Evolutionary conservation across 2,113 vertebrate genomes (phyloP).

Genomic region (Hypocryptadius cinnamomeus): DNA sequence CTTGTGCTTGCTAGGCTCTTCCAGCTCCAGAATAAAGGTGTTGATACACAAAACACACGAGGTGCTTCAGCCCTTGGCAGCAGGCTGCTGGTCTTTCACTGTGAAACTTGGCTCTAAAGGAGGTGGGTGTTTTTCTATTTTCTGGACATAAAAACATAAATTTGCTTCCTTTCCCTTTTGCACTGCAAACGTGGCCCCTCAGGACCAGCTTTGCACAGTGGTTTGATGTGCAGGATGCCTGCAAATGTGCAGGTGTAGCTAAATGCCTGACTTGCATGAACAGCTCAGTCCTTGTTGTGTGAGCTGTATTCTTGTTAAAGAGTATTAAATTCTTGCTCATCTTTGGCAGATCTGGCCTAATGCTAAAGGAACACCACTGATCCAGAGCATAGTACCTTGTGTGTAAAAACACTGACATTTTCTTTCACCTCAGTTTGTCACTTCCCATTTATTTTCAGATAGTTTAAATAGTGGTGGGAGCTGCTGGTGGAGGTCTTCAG

Average conservation of each 20-base stretch:
- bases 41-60: fast-evolving
- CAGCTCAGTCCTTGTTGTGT: not conserved
- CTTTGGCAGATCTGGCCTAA: not conserved
- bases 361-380: not conserved
- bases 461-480: not conserved
- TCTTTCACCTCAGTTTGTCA: not conserved
- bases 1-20: not conserved
- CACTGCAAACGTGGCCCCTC: not conserved
- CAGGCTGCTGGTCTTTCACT: not conserved
- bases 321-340: not conserved
- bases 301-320: not conserved
- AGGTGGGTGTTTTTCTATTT: not conserved
- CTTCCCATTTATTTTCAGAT: not conserved
- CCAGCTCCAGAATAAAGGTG: not conserved
- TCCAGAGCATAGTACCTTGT: not conserved
- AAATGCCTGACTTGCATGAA: not conserved
- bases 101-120: not conserved
- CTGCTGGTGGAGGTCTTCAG: not conserved
- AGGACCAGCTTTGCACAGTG: not conserved
- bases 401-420: not conserved
- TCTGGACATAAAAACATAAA: not conserved
- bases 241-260: not conserved
- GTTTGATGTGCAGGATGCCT: not conserved
- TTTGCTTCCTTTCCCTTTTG: not conserved
- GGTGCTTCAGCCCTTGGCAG: not conserved